These are phyloP conservation scores for Ceratosolen fusciceps DNA, from an alignment of 1,140 invertebrate genomes.

Conservation along the genomic window DNA sequence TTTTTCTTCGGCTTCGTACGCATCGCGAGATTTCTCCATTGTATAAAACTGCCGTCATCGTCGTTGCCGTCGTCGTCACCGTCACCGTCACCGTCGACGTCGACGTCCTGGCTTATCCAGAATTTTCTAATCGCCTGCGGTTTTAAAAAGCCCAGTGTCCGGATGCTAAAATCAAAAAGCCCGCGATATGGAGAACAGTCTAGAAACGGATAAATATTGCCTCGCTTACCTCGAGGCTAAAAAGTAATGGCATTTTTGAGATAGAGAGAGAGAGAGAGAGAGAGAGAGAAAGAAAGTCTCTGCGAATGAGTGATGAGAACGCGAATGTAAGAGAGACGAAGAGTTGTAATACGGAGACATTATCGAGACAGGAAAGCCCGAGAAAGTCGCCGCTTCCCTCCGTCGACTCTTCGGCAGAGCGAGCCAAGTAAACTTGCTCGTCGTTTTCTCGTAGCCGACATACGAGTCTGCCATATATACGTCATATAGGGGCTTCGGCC, in stretches of 20 bases:
- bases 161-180: background rate
- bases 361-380: too few relatives aligned
- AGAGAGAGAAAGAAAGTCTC: background rate
- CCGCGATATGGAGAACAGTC: background rate
- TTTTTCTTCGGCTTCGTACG: background rate
- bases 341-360: too few relatives aligned
- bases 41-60: background rate
- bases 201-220: constrained; percentile 8
- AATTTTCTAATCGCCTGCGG: background rate
- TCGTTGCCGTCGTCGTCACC: too few relatives aligned
- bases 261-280: background rate
- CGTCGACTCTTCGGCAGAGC: too few relatives aligned
- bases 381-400: too few relatives aligned
- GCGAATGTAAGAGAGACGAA: too few relatives aligned
- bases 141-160: background rate
- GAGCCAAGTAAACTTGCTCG: too few relatives aligned
- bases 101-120: background rate
- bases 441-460: too few relatives aligned
- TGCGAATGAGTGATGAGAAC: too few relatives aligned
- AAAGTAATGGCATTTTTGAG: background rate
- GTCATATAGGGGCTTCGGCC: background rate
- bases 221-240: too few relatives aligned
- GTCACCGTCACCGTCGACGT: too few relatives aligned
- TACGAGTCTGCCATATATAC: background rate
- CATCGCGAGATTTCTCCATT: background rate